A percentile compares a stretch with the other conserved stretches of the same genome.
Conservation (phyloP, 2,113 vertebrate species). For the Tragelaphus strepsiceros region DNA sequence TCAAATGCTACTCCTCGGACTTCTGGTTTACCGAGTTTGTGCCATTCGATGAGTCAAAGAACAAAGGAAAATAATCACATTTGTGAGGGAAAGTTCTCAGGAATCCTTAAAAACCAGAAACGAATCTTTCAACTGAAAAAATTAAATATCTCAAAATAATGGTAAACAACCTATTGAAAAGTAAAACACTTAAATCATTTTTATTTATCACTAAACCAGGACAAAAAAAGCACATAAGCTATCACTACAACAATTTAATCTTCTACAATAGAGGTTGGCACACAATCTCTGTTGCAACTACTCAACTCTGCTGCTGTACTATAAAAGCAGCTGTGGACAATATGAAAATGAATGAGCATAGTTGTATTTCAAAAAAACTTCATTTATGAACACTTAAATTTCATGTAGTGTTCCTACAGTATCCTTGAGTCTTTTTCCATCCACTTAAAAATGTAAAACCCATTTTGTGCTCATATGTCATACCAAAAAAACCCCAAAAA, state of each 20-base stretch:
- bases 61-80: neutral
- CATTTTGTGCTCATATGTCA: neutral
- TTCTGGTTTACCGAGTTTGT: neutral
- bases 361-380: neutral
- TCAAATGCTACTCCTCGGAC: neutral
- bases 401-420: neutral
- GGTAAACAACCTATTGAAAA: neutral
- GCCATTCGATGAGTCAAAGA: neutral
- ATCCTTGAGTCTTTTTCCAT: neutral
- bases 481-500: neutral
- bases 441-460: neutral
- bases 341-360: neutral
- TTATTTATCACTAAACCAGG: neutral
- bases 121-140: neutral
- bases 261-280: neutral
- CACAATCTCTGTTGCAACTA: neutral
- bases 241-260: neutral
- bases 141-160: neutral
- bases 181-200: neutral
- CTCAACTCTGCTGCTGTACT: neutral
- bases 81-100: neutral
- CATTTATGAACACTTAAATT: neutral
- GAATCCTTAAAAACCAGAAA: neutral
- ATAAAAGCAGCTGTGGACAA: neutral
- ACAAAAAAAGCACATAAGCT: neutral